phyloP scores from a whole-genome alignment of 1,140 invertebrate species.

The Psix sp. region DNA sequence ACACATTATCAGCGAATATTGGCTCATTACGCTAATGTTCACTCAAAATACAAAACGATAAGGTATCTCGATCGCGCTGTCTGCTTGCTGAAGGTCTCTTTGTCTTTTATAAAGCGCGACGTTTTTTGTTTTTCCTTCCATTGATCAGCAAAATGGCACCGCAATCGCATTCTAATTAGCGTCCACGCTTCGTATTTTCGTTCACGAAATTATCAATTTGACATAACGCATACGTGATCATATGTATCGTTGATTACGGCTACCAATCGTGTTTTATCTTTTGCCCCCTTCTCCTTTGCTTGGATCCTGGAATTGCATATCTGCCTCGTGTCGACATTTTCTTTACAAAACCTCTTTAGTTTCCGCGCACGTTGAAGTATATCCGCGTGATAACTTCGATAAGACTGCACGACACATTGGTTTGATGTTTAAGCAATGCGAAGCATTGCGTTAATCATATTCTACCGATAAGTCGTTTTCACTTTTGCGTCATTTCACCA shows the following conservation, averaged over 20 bases:
- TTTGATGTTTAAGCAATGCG: constrained; percentile 53
- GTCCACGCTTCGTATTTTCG: constrained; percentile 41
- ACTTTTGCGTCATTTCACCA: constrained; percentile 24
- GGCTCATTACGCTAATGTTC: constrained; percentile 73
- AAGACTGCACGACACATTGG: constrained; percentile 37
- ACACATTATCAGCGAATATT: constrained; percentile 67
- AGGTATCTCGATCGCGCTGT: constrained; percentile 69
- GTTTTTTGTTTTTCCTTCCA: constrained; percentile 49
- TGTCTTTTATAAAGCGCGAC: constrained; percentile 52
- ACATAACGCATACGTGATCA: constrained; percentile 47
- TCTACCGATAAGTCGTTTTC: constrained; percentile 12
- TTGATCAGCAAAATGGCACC: constrained; percentile 40
- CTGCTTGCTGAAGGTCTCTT: constrained; percentile 63
- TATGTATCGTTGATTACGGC: constrained; percentile 14
- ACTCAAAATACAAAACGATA: constrained; percentile 68
- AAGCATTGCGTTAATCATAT: constrained; percentile 30
- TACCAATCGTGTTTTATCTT: constrained; percentile 24
- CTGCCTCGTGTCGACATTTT: constrained; percentile 25
- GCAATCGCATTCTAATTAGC: constrained; percentile 60
- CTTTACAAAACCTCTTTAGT: constrained; percentile 37
- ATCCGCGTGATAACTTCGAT: constrained; percentile 51
- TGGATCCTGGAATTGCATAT: constrained; percentile 27
- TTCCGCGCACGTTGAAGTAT: constrained; percentile 41
- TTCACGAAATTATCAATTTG: constrained; percentile 44
- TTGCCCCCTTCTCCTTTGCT: constrained; percentile 22